Base-by-base conservation (phyloP, 2,888 invertebrate species). In the Troglohyphantes excavatus region DNA sequence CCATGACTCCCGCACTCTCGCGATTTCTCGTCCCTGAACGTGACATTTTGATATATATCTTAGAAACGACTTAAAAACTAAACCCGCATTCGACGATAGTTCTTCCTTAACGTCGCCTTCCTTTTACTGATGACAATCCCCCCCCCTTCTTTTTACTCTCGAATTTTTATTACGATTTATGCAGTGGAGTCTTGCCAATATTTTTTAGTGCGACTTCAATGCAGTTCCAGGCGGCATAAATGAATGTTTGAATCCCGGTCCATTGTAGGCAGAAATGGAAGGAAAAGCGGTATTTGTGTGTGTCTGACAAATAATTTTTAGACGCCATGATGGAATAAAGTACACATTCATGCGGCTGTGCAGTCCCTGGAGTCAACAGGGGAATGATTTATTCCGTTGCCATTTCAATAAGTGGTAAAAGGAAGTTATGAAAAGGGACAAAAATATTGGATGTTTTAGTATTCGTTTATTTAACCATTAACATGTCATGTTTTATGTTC, bases 1-100 rank as follows among this genome's bases (percentile, higher is more conserved):
- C 53, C n/a, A 5, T 17, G 39, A 53, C 53, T 53, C 53, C 53
- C n/a, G n/a, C 5, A 53, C 13, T 53, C 53, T n/a, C 13, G n/a
- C 53, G 9, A 33, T 6, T 9, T 19, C 26, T 27, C 21, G 26
- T 23, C 39, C 33, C 84, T 84, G 75, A 53, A 73, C 27, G 84
- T 84, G 75, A 84, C 75, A 65, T 23, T 53, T 75, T 84, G 75
- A 84, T 84, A 46, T 84, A 84, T 84, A 72, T 73, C 67, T 67
- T 67, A 84, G 53, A 73, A 53, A n/a, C 46, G 53, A 65, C 75
- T 53, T 65, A 84, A 84, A 84, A 84, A 53, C 65, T 21, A 63
- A 39, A 26, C 26, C 68, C 23, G 43, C 65, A 72, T 39, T 43
- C 17, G 72, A 27, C 27, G 65, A 23, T 65, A 27, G 26, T 46